Conservation (phyloP, 2,797 vertebrate genomes). For the Gobio occitaniae region DNA sequence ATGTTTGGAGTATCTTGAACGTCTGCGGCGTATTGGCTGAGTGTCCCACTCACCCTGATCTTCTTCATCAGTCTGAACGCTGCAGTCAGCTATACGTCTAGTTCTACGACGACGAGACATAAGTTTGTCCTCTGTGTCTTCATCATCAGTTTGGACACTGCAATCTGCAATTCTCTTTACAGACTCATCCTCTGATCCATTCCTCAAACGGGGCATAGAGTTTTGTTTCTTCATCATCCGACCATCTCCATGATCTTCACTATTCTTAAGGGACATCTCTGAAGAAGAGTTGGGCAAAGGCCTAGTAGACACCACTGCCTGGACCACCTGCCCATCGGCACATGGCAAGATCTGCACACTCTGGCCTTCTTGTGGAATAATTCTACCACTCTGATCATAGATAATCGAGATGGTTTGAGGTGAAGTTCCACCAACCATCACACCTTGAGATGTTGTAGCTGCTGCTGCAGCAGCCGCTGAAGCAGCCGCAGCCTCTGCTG, state of each 20-base stretch:
- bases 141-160: slow-evolving; percentile 97
- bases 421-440: slow-evolving; percentile 81
- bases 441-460: slow-evolving; percentile 87
- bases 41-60: slow-evolving; percentile 94
- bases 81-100: slow-evolving; percentile 93
- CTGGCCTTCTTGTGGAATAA: slow-evolving; percentile 88
- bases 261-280: slow-evolving; percentile 93
- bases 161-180: slow-evolving; percentile 90
- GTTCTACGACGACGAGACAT: slow-evolving; percentile 88
- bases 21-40: slow-evolving; percentile 91
- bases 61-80: slow-evolving; percentile 97
- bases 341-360: slow-evolving; percentile 89
- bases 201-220: slow-evolving; percentile 94
- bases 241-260: slow-evolving; percentile 86
- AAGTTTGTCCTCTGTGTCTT: slow-evolving; percentile 92
- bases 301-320: slow-evolving; percentile 83
- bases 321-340: slow-evolving; percentile 80
- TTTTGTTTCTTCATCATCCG: slow-evolving; percentile 93
- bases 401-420: slow-evolving; percentile 82
- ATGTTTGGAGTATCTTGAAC: slow-evolving; percentile 89
- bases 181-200: slow-evolving; percentile 86
- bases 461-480: slow-evolving; percentile 86
- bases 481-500: slow-evolving; percentile 86
- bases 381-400: slow-evolving; percentile 85
- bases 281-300: slow-evolving; percentile 94